Evolutionary conservation across 1,140 invertebrate genomes (phyloP), one percentile per base, ranked within the genome.

Genomic region (Panonychus citri): DNA sequence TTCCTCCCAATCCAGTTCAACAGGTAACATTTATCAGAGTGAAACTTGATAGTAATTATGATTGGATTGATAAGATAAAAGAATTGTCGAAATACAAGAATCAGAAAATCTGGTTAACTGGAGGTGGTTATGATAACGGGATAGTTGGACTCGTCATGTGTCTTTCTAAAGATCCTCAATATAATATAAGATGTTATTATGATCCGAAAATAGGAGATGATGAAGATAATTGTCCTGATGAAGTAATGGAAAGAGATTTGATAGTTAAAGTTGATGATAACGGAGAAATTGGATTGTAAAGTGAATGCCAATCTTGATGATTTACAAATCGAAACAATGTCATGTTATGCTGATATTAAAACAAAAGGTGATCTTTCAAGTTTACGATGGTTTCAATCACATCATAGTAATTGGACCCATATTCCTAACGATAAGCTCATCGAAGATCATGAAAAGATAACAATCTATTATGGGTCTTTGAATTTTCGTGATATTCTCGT

Each of bases 341-440:
- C 15, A 27, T 53, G 17, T 34, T 94, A 88, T 66, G 80, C 95
- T 13, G 94, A 96, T 68, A 80, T 87, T 3, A 64, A 89, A 46
- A 80, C 78, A 3, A 76, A 87, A 62, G 62, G 88, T 59, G 91
- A 96, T 69, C 74, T 97, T 37, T 81, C 86, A 2, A 91, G 85
- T 65, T 73, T 97, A 19, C 78, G 78, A 57, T 97, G 91, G 91
- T 82, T 95, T 61, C 85, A 95, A 72, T 82, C 82, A 51, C 81
- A 80, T 2, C 74, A 87, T 77, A 52, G 71, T 52, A 65, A 73
- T 68, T 63, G 30, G 55, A 27, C 37, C 25, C n/a, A n/a, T n/a
- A 21, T 28, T 8, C 43, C 53, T 54, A 53, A 27, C n/a, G 53
- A 67, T 37, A 60, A 67, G 3, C 27, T 50, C 43, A 70, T 54